These are phyloP conservation scores for Leiothrix lutea DNA, from an alignment of 2,113 vertebrate genomes.

Conservation along the genomic window DNA sequence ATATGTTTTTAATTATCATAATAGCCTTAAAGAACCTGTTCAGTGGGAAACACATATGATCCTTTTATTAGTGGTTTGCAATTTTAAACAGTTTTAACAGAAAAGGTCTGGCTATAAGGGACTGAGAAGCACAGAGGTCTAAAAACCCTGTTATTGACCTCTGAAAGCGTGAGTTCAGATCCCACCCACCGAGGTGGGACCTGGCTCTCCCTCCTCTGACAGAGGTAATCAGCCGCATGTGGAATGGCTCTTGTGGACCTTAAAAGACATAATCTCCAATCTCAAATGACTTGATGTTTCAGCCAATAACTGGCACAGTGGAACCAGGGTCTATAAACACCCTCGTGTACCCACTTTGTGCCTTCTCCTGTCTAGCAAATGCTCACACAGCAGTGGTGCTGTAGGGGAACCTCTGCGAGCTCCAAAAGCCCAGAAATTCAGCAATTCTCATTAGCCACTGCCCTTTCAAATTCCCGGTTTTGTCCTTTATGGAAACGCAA, in stretches of 20 bases:
- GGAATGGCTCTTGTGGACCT: constrained; percentile 70
- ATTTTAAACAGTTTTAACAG: constrained; percentile 82
- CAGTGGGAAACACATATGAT: constrained; percentile 78
- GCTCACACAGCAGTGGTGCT: neutral
- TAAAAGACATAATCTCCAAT: constrained; percentile 65
- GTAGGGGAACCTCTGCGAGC: neutral
- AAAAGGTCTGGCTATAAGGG: constrained; percentile 73
- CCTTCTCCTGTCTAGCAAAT: neutral
- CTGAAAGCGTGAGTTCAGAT: constrained; percentile 72
- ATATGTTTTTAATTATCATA: constrained; percentile 95
- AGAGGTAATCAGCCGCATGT: constrained; percentile 82
- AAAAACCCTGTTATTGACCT: constrained; percentile 74
- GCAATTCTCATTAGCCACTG: neutral
- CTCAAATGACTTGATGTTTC: constrained; percentile 11
- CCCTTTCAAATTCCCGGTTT: constrained; percentile 45
- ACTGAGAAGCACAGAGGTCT: constrained; percentile 73
- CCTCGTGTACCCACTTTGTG: neutral
- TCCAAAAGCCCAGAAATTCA: constrained; percentile 43
- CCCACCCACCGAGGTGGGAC: constrained; percentile 77
- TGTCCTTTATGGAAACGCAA: constrained; percentile 30
- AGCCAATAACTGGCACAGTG: constrained; percentile 13
- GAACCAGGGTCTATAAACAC: constrained; percentile 21
- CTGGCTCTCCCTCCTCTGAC: constrained; percentile 64
- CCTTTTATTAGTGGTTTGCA: constrained; percentile 82
- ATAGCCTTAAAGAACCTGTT: constrained; percentile 92